Evolutionary conservation across 2,888 invertebrate species (phyloP), one percentile per base, ranked within the genome.

Genomic region (Clunio marinus): DNA sequence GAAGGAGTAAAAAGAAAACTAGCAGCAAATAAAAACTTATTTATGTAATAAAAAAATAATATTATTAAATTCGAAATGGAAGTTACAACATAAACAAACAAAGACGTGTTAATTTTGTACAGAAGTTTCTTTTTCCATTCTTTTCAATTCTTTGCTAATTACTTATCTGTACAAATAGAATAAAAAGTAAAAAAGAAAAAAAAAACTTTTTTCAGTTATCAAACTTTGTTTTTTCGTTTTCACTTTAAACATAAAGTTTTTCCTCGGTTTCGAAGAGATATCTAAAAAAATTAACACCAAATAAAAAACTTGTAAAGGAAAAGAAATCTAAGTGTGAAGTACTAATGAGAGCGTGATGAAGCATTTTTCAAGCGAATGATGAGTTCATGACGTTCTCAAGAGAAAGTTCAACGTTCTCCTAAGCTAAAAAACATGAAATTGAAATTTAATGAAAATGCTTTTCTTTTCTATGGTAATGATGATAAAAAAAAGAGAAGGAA

Each of bases 371-470:
- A n/a, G 41, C 41, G 41, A 17, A 20, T 13, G 20, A 32, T 13
- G 35, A 13, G 5, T 45, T 4, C 45, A 45, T 5, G 4, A 45
- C 45, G 35, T 13, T 32, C 13, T 45, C 5, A 3, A 45, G 13
- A 15, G 25, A 27, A n/a, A 22, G 57, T 57, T 57, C 57, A 57
- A 57, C 27, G 57, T 15, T 57, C 57, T 5, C 15, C 41, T 4
- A 7, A 4, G 41, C 41, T n/a, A 45, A 45, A 32, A 32, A 32
- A 32, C 13, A 10, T 5, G 10, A 55, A 59, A 59, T 35, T 59
- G 59, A 59, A 59, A 59, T 59, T 59, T 59, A 28, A 59, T 59
- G 59, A 59, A 35, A 58, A 58, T 27, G 20, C 7, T 51, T 51
- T 22, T 51, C 27, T 28, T 59, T 28, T 59, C 32, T 35, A 28